phyloP scores from a whole-genome alignment of 64 coral and sea anemone genomes.

The Astreopora myriophthalma region DNA sequence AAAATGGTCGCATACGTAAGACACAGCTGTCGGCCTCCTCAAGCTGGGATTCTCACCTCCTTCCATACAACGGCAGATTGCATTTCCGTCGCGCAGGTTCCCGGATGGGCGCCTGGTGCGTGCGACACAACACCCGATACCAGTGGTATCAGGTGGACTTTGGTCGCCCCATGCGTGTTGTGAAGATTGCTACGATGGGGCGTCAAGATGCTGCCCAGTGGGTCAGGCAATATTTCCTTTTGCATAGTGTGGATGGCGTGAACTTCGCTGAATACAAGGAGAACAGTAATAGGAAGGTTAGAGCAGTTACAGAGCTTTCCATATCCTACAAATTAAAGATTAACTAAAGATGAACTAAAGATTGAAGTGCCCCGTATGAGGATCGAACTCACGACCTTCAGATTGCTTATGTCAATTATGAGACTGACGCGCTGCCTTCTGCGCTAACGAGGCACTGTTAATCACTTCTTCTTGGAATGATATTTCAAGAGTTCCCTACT shows the following conservation, averaged over 20 bases:
- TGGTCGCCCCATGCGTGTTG: constrained; percentile 49
- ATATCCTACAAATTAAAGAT: not conserved
- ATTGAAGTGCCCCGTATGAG: not conserved
- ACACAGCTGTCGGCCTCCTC: constrained; percentile 81
- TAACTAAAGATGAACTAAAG: not conserved
- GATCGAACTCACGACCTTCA: constrained; percentile 60
- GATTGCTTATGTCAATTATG: constrained; percentile 41
- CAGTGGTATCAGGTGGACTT: constrained; percentile 85
- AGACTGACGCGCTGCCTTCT: constrained; percentile 69
- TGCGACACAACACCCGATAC: constrained; percentile 74
- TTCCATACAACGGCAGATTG: constrained; percentile 62
- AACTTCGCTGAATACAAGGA: constrained; percentile 76
- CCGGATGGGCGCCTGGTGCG: constrained; percentile 78
- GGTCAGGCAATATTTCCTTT: constrained; percentile 79
- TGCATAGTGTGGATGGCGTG: constrained; percentile 73
- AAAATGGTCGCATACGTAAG: constrained; percentile 66
- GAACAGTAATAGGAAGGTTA: constrained; percentile 78
- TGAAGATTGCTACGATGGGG: constrained; percentile 76
- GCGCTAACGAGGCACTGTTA: constrained; percentile 49
- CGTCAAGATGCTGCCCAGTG: constrained; percentile 79
- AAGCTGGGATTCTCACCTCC: constrained; percentile 51
- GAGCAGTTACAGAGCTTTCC: too few species aligned
- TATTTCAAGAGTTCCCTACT: too few species aligned
- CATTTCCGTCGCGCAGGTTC: constrained; percentile 57
- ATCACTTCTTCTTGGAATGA: not conserved